Base-by-base conservation (phyloP, 2,888 invertebrate genomes). In the Tolmerus cingulatus region DNA sequence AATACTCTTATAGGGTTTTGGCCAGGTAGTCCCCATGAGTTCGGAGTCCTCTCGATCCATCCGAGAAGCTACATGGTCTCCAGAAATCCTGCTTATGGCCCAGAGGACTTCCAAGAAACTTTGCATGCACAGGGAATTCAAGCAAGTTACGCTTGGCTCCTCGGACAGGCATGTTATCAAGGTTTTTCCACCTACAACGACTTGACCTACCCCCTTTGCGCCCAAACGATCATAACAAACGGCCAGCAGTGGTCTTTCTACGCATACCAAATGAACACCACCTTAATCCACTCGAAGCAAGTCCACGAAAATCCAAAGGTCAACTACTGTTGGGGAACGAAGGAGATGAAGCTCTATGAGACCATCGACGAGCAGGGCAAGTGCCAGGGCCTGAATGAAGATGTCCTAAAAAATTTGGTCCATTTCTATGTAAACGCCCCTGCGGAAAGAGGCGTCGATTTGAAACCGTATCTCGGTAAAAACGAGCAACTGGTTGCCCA, bases 171-270 rank as follows among this genome's bases (percentile, higher is more conserved):
- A 2, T 95, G 95, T 91, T 96, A 96, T 91, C 95, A 96, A 92
- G 97, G 99, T 30, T 99, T 99, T 92, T 97, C 96, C 51, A 96
- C 97, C 19, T 97, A 94, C 91, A 96, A 97, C 90, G 99, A 99
- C 89, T 90, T 98, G 23, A 97, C 97, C 0, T 98, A 98, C 91
- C 99, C 99, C 0, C 92, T 99, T 87, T 95, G 96, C 0, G 96
- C 97, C 4, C 99, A 99, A 94, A 96, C 96, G 19, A 93, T 98
- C 16, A 94, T 98, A 57, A 97, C 98, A 0, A 96, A 99, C 93
- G 99, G 99, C 0, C 95, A 96, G 89, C 91, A 94, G 4, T 98
- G 97, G 95, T 96, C 96, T 0, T 96, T 99, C 89, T 97, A 96
- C 91, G 94, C 95, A 16, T 99, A 98, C 91, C 99, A 99, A 92